Evolutionary conservation across 1,140 invertebrate species (phyloP).

Genomic region (Gonatopus flavifemur): DNA sequence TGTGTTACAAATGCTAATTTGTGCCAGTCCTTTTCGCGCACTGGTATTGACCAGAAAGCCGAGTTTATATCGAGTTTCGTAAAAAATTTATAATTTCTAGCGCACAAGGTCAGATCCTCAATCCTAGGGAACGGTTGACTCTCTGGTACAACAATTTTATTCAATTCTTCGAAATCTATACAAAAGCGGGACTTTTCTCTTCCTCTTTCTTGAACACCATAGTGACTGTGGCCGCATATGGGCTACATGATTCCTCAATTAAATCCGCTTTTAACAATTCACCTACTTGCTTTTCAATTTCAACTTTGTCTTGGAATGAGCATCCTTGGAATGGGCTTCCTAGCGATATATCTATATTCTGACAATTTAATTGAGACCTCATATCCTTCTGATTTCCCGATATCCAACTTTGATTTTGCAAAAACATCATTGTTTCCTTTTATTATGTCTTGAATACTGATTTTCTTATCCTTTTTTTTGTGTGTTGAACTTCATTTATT

Average conservation of each 20-base stretch:
- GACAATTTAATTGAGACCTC: not conserved
- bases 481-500: not conserved
- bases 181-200: not conserved
- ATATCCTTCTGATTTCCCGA: not conserved
- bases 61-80: slow-evolving; percentile 10
- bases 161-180: slow-evolving; percentile 1
- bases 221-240: slow-evolving; percentile 4
- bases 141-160: slow-evolving; percentile 1
- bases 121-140: not conserved
- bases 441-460: not conserved
- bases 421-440: not conserved
- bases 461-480: not conserved
- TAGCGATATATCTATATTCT: not conserved
- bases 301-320: not conserved
- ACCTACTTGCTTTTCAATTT: slow-evolving; percentile 1
- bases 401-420: not conserved
- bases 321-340: slow-evolving; percentile 1
- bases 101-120: not conserved
- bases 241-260: not conserved
- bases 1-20: not conserved
- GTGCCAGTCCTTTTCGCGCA: not conserved
- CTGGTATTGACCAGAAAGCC: slow-evolving; percentile 12
- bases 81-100: slow-evolving; percentile 9
- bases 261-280: not conserved
- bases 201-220: slow-evolving; percentile 1